Base-by-base conservation (phyloP, 2,797 vertebrate species). In the Salmo trutta region DNA sequence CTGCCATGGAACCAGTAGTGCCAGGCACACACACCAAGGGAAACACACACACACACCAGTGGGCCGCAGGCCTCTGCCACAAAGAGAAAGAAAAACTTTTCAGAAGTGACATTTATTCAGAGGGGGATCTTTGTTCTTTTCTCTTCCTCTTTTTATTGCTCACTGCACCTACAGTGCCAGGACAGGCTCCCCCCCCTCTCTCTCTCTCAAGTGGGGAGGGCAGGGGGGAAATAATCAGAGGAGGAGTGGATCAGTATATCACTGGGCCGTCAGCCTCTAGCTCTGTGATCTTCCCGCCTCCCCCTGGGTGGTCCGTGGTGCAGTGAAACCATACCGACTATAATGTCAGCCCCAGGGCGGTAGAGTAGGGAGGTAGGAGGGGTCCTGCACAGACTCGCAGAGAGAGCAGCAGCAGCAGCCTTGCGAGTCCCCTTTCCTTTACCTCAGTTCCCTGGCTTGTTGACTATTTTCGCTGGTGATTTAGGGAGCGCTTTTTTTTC, bases 251-350 rank as follows among this genome's bases (percentile, higher is more conserved):
- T 91, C 92, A 90, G 89, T 95, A 93, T 94, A 94, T 95, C 94
- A 95, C 87, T 86, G 79, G 85, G 89, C 92, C 89, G 90, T 93
- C 93, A 92, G 87, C 84, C 89, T 83, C 73, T 86, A 87, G 91
- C 88, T 87, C 93, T 95, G 90, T 94, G 93, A 95, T 94, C 93
- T 94, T 91, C 90, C 85, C 78, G 80, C 93, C 89, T 85, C 91
- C 87, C 90, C 77, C 91, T 95, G 95, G 95, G 94, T 95, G 95
- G 94, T 95, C 94, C 75, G 78, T 84, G 84, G 82, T 81, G 79
- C 87, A 85, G 27, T 83, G 75, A 82, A 85, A 83, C 86, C 85
- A 87, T 83, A 84, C 53, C 54, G 66, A 86, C 81, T 87, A 82
- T 83, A 93, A 94, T 91, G 90, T 93, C 88, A 92, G 91, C 91